phyloP scores from a whole-genome alignment of 2,888 invertebrate species.

The Lithosia quadra region DNA sequence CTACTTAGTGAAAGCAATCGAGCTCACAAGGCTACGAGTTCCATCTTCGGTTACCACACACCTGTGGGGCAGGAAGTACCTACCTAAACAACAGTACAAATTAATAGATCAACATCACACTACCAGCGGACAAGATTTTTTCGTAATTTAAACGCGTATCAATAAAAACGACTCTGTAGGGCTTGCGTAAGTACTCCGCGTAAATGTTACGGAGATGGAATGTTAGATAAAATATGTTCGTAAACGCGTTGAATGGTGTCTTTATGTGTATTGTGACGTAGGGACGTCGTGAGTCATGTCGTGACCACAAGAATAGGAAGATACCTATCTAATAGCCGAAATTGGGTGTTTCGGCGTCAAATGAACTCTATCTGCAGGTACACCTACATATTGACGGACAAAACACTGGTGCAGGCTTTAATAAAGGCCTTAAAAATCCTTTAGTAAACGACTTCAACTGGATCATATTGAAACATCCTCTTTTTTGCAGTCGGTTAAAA shows the following conservation, averaged over 20 bases:
- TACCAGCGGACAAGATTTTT: slow-evolving; percentile 40
- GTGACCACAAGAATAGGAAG: too few species aligned
- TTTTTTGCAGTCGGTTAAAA: too few species aligned
- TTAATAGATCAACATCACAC: slow-evolving; percentile 41
- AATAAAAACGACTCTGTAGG: slow-evolving; percentile 40
- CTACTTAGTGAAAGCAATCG: slow-evolving; percentile 19
- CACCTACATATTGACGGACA: too few species aligned
- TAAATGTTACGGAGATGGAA: slow-evolving; percentile 37
- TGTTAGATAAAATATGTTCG: slow-evolving; percentile 14
- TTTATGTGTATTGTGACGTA: neutral
- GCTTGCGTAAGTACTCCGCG: slow-evolving; percentile 45
- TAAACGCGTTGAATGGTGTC: neutral
- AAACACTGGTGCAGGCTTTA: too few species aligned
- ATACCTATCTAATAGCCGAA: too few species aligned
- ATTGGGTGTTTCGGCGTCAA: too few species aligned
- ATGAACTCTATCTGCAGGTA: too few species aligned
- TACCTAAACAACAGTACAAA: slow-evolving; percentile 27
- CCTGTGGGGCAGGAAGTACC: slow-evolving; percentile 36
- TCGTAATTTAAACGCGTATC: slow-evolving; percentile 49
- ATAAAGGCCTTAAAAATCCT: too few species aligned
- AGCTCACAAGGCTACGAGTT: slow-evolving; percentile 21
- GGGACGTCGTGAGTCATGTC: too few species aligned
- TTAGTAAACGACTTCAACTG: too few species aligned
- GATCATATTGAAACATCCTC: too few species aligned
- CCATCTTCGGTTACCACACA: slow-evolving; percentile 32